Evolutionary conservation across 2,888 invertebrate species (phyloP).

Genomic region (Lordiphosa fenestrarum): DNA sequence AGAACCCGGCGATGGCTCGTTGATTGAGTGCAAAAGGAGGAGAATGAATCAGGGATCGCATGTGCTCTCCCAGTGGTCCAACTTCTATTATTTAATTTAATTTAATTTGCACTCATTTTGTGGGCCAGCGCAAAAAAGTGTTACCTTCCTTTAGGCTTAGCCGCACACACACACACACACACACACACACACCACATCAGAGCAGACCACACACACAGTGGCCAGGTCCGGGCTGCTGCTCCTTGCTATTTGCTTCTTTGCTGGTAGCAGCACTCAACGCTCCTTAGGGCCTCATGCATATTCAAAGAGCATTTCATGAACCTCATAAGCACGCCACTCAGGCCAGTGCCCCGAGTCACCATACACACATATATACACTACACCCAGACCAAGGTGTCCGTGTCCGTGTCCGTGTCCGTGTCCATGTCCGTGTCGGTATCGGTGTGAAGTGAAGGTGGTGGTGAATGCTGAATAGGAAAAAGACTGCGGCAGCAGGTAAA

Average conservation of each 20-base stretch:
- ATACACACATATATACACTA: too few species aligned
- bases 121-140: conserved; percentile 22
- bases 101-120: conserved; percentile 53
- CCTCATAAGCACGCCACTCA: conserved; percentile 68
- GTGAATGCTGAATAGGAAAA: not conserved
- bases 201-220: conserved; percentile 1
- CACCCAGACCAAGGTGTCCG: conserved; percentile 29
- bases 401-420: not conserved
- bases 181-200: conserved; percentile 4
- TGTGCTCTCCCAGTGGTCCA: conserved; percentile 2
- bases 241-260: conserved; percentile 9
- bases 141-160: conserved; percentile 32
- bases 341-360: conserved; percentile 14
- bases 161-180: conserved; percentile 14
- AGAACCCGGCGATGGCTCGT: too few species aligned
- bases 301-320: conserved; percentile 68
- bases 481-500: not conserved
- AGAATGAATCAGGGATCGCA: too few species aligned
- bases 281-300: conserved; percentile 70
- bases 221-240: conserved; percentile 7
- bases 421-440: conserved; percentile 8
- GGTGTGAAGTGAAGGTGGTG: not conserved
- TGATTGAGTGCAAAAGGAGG: too few species aligned
- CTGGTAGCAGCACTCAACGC: conserved; percentile 49
- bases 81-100: conserved; percentile 58